A percentile compares a stretch with the other conserved stretches of the same genome.
Conservation (phyloP, 2,888 invertebrate genomes). For the Leptinotarsa haldemani region DNA sequence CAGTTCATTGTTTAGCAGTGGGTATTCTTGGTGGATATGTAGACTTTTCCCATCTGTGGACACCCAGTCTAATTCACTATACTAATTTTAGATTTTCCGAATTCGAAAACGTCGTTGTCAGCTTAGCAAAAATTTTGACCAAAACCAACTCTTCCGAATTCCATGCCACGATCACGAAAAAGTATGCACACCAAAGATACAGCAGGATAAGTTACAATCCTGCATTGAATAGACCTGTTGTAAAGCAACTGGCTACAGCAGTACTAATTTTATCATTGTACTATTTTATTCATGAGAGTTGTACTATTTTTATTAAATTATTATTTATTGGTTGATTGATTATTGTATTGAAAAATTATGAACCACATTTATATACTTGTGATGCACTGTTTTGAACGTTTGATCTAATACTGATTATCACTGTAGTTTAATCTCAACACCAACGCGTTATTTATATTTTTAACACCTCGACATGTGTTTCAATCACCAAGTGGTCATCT, state of each 20-base stretch:
- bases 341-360: no score
- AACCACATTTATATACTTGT: no score
- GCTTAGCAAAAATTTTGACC: constrained; percentile 76
- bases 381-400: no score
- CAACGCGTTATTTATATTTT: no score
- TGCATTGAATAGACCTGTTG: constrained; percentile 69
- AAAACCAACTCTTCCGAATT: constrained; percentile 78
- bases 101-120: constrained; percentile 75
- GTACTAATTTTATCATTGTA: no score
- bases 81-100: constrained; percentile 79
- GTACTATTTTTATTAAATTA: no score
- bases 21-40: constrained; percentile 68
- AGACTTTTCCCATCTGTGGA: constrained; percentile 73
- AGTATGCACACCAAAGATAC: constrained; percentile 72
- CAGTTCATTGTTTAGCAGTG: constrained; percentile 80
- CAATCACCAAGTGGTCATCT: no score
- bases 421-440: no score
- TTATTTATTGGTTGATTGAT: no score
- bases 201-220: constrained; percentile 75
- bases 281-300: no score
- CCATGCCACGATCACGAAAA: constrained; percentile 74
- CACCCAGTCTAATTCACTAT: constrained; percentile 79
- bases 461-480: no score
- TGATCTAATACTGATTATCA: no score
- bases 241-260: constrained; percentile 51